Evolutionary conservation across 2,797 vertebrate species (phyloP).

Genomic region (Podargus strigoides): DNA sequence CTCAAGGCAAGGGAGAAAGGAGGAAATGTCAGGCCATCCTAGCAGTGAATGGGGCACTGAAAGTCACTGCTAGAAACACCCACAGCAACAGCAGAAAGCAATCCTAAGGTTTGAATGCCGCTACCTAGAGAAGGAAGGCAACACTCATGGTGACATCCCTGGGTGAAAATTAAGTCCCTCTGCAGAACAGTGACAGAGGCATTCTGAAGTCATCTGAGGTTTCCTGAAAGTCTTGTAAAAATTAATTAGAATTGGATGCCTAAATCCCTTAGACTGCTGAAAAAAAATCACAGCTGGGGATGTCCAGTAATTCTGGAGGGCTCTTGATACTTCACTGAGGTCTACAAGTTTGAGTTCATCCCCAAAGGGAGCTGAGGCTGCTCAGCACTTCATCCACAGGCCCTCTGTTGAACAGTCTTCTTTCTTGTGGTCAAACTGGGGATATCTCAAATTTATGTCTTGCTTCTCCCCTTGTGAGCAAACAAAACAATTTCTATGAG

Average conservation of each 20-base stretch:
- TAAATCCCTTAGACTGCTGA: background rate
- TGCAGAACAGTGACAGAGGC: background rate
- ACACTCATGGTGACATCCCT: rapidly evolving
- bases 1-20: background rate
- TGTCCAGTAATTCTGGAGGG: background rate
- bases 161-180: background rate
- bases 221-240: background rate
- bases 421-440: conserved; percentile 19
- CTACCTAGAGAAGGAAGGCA: background rate
- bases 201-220: background rate
- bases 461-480: conserved; percentile 6
- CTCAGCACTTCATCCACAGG: background rate
- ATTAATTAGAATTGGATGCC: background rate
- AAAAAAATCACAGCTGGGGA: background rate
- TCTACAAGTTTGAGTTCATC: background rate
- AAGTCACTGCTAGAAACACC: background rate
- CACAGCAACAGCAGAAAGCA: background rate
- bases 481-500: conserved; percentile 44
- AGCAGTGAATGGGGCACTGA: background rate
- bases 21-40: background rate
- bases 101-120: background rate
- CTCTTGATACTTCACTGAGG: background rate
- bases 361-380: background rate
- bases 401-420: background rate
- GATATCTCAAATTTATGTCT: conserved; percentile 36